Percentiles rank a stretch among this genome's conserved stretches.
These are phyloP conservation scores for Phainopepla nitens DNA, from an alignment of 2,113 vertebrate species.

Conservation along the genomic window DNA sequence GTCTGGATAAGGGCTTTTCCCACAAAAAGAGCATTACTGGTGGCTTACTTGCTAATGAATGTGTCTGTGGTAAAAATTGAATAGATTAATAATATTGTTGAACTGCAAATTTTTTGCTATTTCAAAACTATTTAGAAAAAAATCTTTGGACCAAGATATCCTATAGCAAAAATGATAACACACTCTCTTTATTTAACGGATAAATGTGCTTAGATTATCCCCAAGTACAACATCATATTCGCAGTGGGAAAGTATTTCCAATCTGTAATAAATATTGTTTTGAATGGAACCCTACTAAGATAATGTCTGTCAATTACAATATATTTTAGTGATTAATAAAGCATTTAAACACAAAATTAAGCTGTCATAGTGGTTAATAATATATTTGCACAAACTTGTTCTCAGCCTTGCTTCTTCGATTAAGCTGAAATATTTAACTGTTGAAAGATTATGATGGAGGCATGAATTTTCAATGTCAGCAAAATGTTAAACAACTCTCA, in stretches of 20 bases:
- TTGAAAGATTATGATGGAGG: neutral
- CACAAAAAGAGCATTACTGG: neutral
- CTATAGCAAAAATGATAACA: neutral
- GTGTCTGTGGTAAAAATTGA: neutral
- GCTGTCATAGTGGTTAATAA: neutral
- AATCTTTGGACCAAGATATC: neutral
- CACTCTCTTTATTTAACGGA: neutral
- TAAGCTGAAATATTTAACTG: slow-evolving; percentile 22
- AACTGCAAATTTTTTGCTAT: neutral
- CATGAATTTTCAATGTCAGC: neutral
- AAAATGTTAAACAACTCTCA: neutral
- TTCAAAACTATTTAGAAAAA: neutral
- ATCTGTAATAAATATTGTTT: slow-evolving; percentile 6
- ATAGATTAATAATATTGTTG: neutral
- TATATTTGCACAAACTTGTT: neutral
- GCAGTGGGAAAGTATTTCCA: neutral
- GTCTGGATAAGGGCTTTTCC: neutral
- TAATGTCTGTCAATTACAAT: neutral
- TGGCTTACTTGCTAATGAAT: neutral
- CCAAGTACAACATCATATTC: neutral
- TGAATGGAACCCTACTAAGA: neutral
- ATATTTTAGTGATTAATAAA: neutral
- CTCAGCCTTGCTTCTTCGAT: neutral
- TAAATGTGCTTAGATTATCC: neutral
- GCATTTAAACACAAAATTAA: neutral